Percentiles rank a stretch among this genome's conserved stretches.
phyloP scores from a whole-genome alignment of 23 tunicate species.

The Botrylloides violaceus region DNA sequence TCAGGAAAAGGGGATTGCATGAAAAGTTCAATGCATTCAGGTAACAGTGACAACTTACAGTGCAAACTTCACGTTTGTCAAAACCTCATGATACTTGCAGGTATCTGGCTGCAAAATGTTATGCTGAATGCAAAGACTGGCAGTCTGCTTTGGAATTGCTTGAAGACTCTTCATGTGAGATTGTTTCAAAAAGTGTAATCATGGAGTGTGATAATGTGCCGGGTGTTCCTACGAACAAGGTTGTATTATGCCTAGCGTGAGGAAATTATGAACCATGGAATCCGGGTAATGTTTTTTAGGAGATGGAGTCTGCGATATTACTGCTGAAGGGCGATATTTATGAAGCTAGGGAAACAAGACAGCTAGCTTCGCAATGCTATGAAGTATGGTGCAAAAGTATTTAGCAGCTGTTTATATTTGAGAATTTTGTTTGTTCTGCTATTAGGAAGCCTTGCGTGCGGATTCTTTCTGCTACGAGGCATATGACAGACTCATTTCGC shows the following conservation, averaged over 20 bases:
- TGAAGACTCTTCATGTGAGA: slow-evolving; percentile 17
- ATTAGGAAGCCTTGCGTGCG: slow-evolving; percentile 53
- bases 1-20: slow-evolving; percentile 45
- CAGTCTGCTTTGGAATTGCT: slow-evolving; percentile 72
- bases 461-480: slow-evolving; percentile 87
- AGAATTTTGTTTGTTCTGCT: not conserved
- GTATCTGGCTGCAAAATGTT: slow-evolving; percentile 81
- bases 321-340: slow-evolving; percentile 76
- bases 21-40: slow-evolving; percentile 48
- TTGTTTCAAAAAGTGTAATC: slow-evolving; percentile 8
- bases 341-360: slow-evolving; percentile 72
- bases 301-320: slow-evolving; percentile 44
- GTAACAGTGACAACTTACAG: not conserved
- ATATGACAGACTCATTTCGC: slow-evolving; percentile 50
- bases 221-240: slow-evolving; percentile 76
- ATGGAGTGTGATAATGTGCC: slow-evolving; percentile 33
- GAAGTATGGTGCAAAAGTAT: slow-evolving; percentile 26
- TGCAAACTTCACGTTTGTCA: slow-evolving; percentile 1
- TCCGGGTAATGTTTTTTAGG: slow-evolving; percentile 7
- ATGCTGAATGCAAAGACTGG: slow-evolving; percentile 56
- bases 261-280: not conserved
- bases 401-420: not conserved
- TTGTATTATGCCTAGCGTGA: not conserved
- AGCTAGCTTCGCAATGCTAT: slow-evolving; percentile 72
- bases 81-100: slow-evolving; percentile 2